Conservation (phyloP, 2,113 vertebrate species). For the Numenius arquata region DNA sequence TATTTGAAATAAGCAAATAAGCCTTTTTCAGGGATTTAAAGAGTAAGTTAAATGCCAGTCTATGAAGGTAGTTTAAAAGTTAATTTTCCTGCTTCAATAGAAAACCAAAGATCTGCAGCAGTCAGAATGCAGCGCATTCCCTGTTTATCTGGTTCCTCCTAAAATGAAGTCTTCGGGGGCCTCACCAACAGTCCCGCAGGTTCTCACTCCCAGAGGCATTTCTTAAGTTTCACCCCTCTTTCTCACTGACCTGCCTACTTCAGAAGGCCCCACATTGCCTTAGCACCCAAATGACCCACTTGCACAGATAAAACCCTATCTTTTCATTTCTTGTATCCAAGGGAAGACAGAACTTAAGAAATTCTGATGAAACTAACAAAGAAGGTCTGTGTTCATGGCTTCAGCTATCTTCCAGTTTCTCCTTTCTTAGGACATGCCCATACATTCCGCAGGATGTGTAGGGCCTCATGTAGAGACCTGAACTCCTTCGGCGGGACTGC, state of each 20-base stretch:
- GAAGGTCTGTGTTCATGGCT: neutral
- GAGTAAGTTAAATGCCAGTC: neutral
- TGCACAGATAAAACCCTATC: neutral
- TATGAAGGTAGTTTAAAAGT: neutral
- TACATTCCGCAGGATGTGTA: neutral
- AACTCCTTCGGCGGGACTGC: neutral
- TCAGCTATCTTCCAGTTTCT: neutral
- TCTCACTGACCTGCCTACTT: neutral
- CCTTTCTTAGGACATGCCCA: neutral
- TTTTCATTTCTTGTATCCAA: neutral
- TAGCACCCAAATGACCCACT: neutral
- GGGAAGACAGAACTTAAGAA: neutral
- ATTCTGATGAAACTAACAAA: neutral
- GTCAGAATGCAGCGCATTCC: neutral
- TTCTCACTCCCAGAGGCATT: fast-evolving
- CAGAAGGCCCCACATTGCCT: neutral
- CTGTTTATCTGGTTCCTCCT: neutral
- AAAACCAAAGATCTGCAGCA: neutral
- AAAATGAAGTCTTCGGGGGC: neutral
- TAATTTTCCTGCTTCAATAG: neutral
- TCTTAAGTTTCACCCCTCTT: neutral
- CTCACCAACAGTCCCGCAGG: neutral
- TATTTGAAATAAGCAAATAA: neutral
- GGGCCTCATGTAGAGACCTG: neutral
- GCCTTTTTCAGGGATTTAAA: neutral